Conservation (phyloP, 2,888 invertebrate genomes). For the Drosophila borealis region DNA sequence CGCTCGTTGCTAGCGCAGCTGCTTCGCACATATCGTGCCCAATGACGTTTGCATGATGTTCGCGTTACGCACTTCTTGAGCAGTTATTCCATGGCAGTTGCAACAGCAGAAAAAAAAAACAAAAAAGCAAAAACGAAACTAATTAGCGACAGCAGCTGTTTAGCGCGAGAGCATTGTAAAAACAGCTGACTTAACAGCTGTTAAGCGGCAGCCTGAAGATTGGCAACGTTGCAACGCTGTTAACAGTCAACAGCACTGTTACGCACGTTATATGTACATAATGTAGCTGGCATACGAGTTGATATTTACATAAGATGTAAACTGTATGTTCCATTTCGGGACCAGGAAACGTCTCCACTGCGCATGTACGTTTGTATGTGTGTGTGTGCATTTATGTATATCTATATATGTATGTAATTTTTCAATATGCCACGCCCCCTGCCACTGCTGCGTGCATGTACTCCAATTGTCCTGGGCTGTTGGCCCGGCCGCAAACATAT, state of each 20-base stretch:
- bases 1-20: slow-evolving; percentile 8
- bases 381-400: slow-evolving; percentile 5
- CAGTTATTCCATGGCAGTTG: slow-evolving; percentile 4
- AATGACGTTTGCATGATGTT: slow-evolving; percentile 17
- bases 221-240: slow-evolving; percentile 41
- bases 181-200: slow-evolving; percentile 67
- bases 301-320: slow-evolving; percentile 10
- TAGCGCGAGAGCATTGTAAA: slow-evolving; percentile 5
- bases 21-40: slow-evolving; percentile 13
- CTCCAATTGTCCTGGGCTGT: slow-evolving; percentile 68
- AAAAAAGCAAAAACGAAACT: background rate
- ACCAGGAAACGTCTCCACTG: slow-evolving; percentile 52
- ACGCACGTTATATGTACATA: background rate
- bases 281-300: background rate
- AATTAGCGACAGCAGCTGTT: slow-evolving; percentile 47
- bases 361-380: slow-evolving; percentile 43
- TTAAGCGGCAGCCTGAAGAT: slow-evolving; percentile 36
- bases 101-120: background rate
- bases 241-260: slow-evolving; percentile 24
- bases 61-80: slow-evolving; percentile 4
- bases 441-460: slow-evolving; percentile 28
- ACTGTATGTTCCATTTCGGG: slow-evolving; percentile 24
- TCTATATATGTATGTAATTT: slow-evolving; percentile 5
- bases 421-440: slow-evolving; percentile 40
- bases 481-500: slow-evolving; percentile 44